Percentiles rank a stretch among this genome's conserved stretches.
Evolutionary conservation across 2,888 invertebrate genomes (phyloP).

Genomic region (Meganola albula): DNA sequence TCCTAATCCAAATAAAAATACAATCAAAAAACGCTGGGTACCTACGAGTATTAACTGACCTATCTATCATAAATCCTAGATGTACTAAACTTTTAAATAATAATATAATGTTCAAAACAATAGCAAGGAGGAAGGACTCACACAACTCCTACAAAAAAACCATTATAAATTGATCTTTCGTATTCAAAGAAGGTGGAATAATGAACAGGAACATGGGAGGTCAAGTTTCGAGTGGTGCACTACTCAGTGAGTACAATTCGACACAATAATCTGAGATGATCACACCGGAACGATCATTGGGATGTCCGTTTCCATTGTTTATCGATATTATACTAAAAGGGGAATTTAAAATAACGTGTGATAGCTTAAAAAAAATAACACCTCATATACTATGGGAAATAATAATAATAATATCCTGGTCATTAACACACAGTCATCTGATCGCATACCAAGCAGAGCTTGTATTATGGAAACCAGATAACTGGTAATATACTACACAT

Average conservation of each 20-base stretch:
- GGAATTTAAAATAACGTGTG: too few species aligned
- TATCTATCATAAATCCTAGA: conserved; percentile 41
- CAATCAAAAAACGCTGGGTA: too few species aligned
- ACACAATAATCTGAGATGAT: conserved; percentile 60
- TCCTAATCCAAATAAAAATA: too few species aligned
- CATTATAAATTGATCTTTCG: conserved; percentile 36
- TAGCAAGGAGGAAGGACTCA: conserved; percentile 55
- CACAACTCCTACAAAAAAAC: conserved; percentile 36
- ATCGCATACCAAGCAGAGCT: too few species aligned
- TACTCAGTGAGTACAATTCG: conserved; percentile 61
- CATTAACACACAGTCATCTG: too few species aligned
- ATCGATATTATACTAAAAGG: conserved; percentile 5
- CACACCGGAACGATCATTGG: conserved; percentile 62
- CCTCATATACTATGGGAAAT: too few species aligned
- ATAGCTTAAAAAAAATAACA: too few species aligned
- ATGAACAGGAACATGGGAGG: conserved; percentile 23
- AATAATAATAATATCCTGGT: too few species aligned
- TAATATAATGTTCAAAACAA: conserved; percentile 57
- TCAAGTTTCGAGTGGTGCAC: conserved; percentile 37
- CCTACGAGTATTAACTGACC: too few species aligned
- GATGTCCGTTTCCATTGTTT: conserved; percentile 41
- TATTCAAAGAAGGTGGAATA: conserved; percentile 19
- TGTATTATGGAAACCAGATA: too few species aligned
- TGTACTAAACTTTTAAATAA: conserved; percentile 42
- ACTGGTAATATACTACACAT: too few species aligned